These are phyloP conservation scores for Pseudopleuronectes americanus DNA, from an alignment of 2,797 vertebrate genomes.

Conservation along the genomic window DNA sequence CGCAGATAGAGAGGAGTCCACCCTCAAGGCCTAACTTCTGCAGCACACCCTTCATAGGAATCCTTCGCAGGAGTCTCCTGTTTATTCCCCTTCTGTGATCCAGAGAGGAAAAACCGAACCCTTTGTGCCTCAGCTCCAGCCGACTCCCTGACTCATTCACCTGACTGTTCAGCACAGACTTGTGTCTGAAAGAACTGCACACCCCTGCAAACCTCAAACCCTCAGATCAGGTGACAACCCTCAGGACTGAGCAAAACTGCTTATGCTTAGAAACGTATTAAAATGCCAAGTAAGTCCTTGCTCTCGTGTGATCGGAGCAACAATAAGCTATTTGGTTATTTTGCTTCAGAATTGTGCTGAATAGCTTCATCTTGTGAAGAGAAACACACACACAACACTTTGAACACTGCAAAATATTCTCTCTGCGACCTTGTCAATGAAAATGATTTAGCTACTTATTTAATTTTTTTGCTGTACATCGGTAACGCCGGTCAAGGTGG, in stretches of 20 bases:
- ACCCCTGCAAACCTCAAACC: constrained; percentile 32
- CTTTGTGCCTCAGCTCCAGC: constrained; percentile 2
- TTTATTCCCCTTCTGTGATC: not conserved
- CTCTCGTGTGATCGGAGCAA: constrained; percentile 20
- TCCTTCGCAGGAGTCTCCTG: constrained; percentile 9
- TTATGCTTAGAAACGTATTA: constrained; percentile 38
- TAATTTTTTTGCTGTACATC: not conserved
- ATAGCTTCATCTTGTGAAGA: constrained; percentile 7
- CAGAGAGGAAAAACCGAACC: not conserved
- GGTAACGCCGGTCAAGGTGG: constrained; percentile 14
- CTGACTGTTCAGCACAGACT: constrained; percentile 21
- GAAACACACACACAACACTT: not conserved
- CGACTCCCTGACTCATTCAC: not conserved
- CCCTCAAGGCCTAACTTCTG: constrained; percentile 9
- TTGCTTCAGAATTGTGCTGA: constrained; percentile 14
- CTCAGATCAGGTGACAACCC: constrained; percentile 46
- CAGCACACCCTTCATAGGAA: constrained; percentile 10
- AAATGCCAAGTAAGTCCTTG: constrained; percentile 40
- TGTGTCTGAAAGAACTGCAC: constrained; percentile 34
- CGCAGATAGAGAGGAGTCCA: constrained; percentile 7
- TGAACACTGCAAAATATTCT: constrained; percentile 6
- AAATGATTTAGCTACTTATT: constrained; percentile 24
- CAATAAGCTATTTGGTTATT: constrained; percentile 5
- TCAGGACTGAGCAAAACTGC: constrained; percentile 36
- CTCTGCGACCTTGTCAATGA: constrained; percentile 36